phyloP scores from a whole-genome alignment of 2,888 invertebrate genomes.

The Patella ulyssiponensis region DNA sequence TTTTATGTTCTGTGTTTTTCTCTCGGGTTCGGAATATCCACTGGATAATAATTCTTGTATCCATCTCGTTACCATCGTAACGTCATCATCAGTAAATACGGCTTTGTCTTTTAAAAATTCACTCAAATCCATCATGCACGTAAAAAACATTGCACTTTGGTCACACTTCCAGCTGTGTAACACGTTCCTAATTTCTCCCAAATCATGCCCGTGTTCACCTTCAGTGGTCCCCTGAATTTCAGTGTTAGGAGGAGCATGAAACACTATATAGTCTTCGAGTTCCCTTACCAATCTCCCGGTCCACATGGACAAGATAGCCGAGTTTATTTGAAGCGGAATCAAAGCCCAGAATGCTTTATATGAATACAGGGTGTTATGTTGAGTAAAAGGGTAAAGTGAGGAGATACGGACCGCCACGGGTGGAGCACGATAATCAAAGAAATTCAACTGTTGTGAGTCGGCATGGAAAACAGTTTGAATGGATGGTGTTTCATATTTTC shows the following conservation, averaged over 20 bases:
- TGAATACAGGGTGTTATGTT: not conserved
- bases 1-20: not conserved
- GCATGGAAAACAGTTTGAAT: not conserved
- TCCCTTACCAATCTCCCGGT: not conserved
- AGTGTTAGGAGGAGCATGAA: not conserved
- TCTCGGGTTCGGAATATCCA: not conserved
- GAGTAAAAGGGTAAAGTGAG: not conserved
- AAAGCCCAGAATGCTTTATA: slow-evolving; percentile 2
- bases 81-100: not conserved
- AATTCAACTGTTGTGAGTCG: not conserved
- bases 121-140: not conserved
- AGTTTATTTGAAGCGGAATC: not conserved
- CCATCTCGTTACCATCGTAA: not conserved
- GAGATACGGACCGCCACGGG: not conserved
- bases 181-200: not conserved
- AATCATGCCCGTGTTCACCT: not conserved
- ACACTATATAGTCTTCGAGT: not conserved
- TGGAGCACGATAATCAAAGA: not conserved
- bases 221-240: not conserved
- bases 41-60: not conserved
- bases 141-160: not conserved
- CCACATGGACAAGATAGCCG: not conserved
- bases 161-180: not conserved
- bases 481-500: not conserved
- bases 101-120: not conserved